These are phyloP conservation scores for Hydrotaea diabolus DNA, from an alignment of 2,888 invertebrate genomes.

Conservation along the genomic window DNA sequence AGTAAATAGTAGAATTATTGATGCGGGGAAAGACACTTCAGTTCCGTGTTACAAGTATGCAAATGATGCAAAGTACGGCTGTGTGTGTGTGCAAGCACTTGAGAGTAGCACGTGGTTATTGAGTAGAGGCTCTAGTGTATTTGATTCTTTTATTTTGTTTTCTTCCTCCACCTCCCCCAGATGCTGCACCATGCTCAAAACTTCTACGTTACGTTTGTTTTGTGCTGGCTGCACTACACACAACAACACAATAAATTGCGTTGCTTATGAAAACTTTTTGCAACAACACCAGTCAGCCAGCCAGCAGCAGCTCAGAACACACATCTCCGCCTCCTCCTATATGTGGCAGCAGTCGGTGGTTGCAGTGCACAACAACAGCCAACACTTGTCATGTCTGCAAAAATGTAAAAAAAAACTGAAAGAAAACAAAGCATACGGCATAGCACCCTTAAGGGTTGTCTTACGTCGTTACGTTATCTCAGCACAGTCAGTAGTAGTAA, in stretches of 20 bases:
- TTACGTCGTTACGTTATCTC: slow-evolving; percentile 25
- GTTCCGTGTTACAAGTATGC: slow-evolving; percentile 22
- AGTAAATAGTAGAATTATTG: background rate
- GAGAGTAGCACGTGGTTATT: slow-evolving; percentile 63
- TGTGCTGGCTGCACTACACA: background rate
- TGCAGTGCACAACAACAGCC: background rate
- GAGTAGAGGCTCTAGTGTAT: slow-evolving; percentile 13
- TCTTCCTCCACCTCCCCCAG: slow-evolving; percentile 52
- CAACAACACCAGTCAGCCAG: slow-evolving; percentile 24
- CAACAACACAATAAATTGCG: slow-evolving; percentile 57
- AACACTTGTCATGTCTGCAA: slow-evolving; percentile 57
- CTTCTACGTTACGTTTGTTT: background rate
- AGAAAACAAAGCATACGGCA: slow-evolving; percentile 31
- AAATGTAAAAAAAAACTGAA: slow-evolving; percentile 37
- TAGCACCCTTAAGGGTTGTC: slow-evolving; percentile 62
- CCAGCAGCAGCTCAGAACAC: background rate
- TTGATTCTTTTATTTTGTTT: slow-evolving; percentile 46
- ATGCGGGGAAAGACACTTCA: background rate
- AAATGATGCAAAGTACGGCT: too few species aligned
- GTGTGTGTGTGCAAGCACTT: background rate
- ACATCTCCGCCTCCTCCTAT: slow-evolving; percentile 2
- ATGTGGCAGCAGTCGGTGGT: slow-evolving; percentile 12
- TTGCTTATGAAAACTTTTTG: slow-evolving; percentile 46
- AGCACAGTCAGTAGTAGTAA: background rate
- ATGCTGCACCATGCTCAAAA: slow-evolving; percentile 19